Conservation (phyloP, 2,888 invertebrate species). For the Drosophila gaucha region DNA sequence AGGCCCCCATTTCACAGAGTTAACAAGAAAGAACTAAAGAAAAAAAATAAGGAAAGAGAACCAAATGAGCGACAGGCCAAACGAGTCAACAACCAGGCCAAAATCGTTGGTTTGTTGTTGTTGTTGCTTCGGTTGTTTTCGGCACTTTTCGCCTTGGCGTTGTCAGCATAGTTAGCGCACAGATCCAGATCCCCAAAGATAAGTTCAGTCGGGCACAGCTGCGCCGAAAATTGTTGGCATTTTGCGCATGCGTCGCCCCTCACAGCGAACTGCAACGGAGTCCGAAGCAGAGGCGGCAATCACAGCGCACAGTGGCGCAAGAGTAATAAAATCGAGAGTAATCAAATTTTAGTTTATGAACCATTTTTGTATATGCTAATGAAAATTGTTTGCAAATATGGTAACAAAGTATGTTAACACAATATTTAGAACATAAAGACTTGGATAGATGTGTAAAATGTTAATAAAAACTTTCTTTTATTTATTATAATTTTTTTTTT, state of each 20-base stretch:
- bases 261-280: conserved; percentile 18
- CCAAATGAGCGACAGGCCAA: conserved; percentile 75
- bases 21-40: conserved; percentile 57
- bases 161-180: conserved; percentile 74
- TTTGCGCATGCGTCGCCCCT: conserved; percentile 71
- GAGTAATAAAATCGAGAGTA: too few species aligned
- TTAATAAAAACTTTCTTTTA: too few species aligned
- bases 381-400: too few species aligned
- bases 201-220: conserved; percentile 67
- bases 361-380: too few species aligned
- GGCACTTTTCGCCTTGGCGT: conserved; percentile 70
- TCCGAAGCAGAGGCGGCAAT: conserved; percentile 22
- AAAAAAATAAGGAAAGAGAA: conserved; percentile 28
- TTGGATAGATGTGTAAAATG: too few species aligned
- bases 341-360: too few species aligned
- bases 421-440: too few species aligned
- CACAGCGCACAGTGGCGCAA: conserved; percentile 48
- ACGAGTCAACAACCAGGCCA: conserved; percentile 41
- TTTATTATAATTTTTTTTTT: too few species aligned
- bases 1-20: conserved; percentile 12
- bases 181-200: conserved; percentile 61
- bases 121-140: conserved; percentile 55
- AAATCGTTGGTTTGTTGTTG: conserved; percentile 31
- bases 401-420: too few species aligned
- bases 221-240: conserved; percentile 76